These are phyloP conservation scores for Ladona fulva DNA, from an alignment of 1,140 invertebrate genomes.

Conservation along the genomic window DNA sequence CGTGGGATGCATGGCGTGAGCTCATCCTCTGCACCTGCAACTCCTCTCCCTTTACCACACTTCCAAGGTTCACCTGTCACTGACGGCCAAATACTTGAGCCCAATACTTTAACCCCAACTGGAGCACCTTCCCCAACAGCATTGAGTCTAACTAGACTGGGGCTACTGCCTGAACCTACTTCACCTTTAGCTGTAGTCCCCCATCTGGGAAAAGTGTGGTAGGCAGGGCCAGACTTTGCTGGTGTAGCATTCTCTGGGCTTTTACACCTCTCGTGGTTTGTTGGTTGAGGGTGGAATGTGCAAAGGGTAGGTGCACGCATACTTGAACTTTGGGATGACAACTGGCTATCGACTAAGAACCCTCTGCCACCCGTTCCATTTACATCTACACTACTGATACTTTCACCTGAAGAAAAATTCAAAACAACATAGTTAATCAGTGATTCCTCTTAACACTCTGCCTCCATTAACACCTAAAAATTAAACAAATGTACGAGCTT, in stretches of 20 bases:
- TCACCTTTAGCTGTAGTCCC: not conserved
- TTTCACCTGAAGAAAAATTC: not conserved
- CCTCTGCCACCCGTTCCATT: not conserved
- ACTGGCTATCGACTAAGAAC: not conserved
- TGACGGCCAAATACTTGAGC: constrained; percentile 3
- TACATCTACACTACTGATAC: not conserved
- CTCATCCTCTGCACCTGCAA: not conserved
- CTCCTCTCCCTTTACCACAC: not conserved
- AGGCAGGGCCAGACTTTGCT: not conserved
- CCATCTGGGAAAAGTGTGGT: not conserved
- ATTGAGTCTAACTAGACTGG: not conserved
- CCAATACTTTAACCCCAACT: not conserved
- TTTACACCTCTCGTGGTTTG: not conserved
- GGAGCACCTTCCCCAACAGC: not conserved
- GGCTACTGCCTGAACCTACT: not conserved
- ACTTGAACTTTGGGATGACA: not conserved
- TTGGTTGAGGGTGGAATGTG: constrained; percentile 3
- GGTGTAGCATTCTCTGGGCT: not conserved
- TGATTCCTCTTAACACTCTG: no score
- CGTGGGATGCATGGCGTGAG: not conserved
- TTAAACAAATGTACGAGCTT: no score
- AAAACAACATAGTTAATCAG: no score
- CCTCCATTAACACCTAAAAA: no score
- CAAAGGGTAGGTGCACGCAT: not conserved
- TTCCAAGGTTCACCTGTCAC: not conserved